Evolutionary conservation across 1,140 invertebrate species (phyloP).

Genomic region (Aethina tumida): DNA sequence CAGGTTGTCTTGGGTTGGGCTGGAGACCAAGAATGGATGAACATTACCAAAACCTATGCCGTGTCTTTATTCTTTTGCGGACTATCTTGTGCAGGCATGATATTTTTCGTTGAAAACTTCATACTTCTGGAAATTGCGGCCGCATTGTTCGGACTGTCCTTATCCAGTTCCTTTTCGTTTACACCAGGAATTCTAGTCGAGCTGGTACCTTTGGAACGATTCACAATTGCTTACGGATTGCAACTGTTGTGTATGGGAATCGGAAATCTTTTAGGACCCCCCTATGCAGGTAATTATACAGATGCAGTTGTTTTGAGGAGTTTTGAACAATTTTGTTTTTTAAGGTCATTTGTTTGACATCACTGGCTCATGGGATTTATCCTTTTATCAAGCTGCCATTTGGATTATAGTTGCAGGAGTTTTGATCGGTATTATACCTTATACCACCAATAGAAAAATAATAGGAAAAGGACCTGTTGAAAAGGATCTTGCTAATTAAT

Average conservation of each 20-base stretch:
- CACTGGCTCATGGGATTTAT: conserved; percentile 58
- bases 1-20: conserved; percentile 79
- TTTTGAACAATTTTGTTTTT: conserved; percentile 23
- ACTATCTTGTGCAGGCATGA: conserved; percentile 57
- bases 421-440: conserved; percentile 56
- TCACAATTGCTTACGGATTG: conserved; percentile 83
- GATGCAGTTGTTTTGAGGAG: background rate
- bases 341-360: conserved; percentile 59
- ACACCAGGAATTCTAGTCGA: conserved; percentile 80
- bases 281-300: conserved; percentile 43
- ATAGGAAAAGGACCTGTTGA: conserved; percentile 51
- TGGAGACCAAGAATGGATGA: conserved; percentile 80
- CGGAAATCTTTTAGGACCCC: conserved; percentile 49
- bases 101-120: conserved; percentile 53
- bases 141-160: conserved; percentile 69
- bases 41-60: conserved; percentile 71
- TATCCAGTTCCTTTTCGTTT: conserved; percentile 79
- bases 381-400: conserved; percentile 64
- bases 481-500: conserved; percentile 39
- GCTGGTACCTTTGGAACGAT: conserved; percentile 64
- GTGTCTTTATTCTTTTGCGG: conserved; percentile 68
- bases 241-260: conserved; percentile 76
- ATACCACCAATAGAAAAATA: conserved; percentile 54
- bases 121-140: conserved; percentile 45
- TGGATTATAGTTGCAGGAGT: conserved; percentile 68